A percentile compares a stretch with the other conserved stretches of the same genome.
These are phyloP conservation scores for Celastrina argiolus DNA, from an alignment of 2,888 invertebrate genomes.

Conservation along the genomic window DNA sequence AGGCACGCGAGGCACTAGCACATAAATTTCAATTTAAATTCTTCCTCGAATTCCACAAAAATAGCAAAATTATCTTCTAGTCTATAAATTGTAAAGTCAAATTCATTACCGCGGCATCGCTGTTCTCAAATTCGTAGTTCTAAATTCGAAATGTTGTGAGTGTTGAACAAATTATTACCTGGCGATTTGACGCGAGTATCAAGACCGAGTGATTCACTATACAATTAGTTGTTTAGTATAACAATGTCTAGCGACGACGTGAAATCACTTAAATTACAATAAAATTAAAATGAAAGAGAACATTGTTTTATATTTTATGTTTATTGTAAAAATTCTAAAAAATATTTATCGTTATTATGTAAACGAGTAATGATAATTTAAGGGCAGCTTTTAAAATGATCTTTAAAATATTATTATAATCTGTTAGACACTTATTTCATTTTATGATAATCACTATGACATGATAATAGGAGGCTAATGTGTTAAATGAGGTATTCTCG, in stretches of 20 bases:
- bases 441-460: background rate
- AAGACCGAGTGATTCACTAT: background rate
- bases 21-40: slow-evolving; percentile 19
- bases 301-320: background rate
- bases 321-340: background rate
- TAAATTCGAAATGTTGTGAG: slow-evolving; percentile 8
- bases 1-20: background rate
- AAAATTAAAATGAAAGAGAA: background rate
- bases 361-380: background rate
- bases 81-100: slow-evolving; percentile 11
- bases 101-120: background rate
- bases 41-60: slow-evolving; percentile 7
- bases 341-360: background rate
- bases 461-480: too few relatives aligned
- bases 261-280: background rate
- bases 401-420: background rate
- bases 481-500: too few relatives aligned
- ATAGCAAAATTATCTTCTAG: slow-evolving; percentile 8
- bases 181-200: background rate
- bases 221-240: slow-evolving; percentile 2
- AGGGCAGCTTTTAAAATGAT: background rate
- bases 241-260: background rate
- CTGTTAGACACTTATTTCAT: background rate
- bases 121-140: background rate
- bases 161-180: slow-evolving; percentile 8